Percentiles rank a stretch among this genome's conserved stretches.
phyloP scores from a whole-genome alignment of 2,888 invertebrate species.

The Nomada lathburiana region DNA sequence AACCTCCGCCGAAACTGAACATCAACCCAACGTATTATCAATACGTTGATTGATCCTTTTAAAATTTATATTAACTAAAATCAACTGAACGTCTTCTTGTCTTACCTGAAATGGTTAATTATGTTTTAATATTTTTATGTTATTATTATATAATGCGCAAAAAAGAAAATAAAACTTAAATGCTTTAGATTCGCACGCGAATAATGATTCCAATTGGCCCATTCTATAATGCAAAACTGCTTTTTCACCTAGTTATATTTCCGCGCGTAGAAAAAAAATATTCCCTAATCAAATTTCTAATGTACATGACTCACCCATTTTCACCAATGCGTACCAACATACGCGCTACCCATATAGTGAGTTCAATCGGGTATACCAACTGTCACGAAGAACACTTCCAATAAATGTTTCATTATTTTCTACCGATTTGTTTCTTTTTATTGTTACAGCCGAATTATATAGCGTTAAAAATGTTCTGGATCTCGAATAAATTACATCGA shows the following conservation, averaged over 20 bases:
- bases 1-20: conserved; percentile 11
- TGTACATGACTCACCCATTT: background rate
- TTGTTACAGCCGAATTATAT: too few relatives aligned
- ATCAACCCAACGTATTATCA: conserved; percentile 34
- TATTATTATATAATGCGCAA: too few relatives aligned
- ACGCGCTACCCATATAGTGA: too few relatives aligned
- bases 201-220: background rate
- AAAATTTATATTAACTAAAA: background rate
- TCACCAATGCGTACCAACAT: background rate
- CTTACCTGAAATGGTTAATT: too few relatives aligned
- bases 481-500: background rate
- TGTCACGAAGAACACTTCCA: background rate
- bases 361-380: background rate
- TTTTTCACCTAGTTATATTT: background rate
- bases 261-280: too few relatives aligned
- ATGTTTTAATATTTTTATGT: too few relatives aligned
- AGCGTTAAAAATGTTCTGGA: background rate
- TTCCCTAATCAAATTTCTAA: background rate
- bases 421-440: background rate
- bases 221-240: background rate
- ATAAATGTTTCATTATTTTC: background rate
- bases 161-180: too few relatives aligned
- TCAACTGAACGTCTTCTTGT: background rate
- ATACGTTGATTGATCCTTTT: conserved; percentile 29
- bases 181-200: background rate